phyloP scores from a whole-genome alignment of 2,113 vertebrate genomes.

The Orthonyx spaldingii region DNA sequence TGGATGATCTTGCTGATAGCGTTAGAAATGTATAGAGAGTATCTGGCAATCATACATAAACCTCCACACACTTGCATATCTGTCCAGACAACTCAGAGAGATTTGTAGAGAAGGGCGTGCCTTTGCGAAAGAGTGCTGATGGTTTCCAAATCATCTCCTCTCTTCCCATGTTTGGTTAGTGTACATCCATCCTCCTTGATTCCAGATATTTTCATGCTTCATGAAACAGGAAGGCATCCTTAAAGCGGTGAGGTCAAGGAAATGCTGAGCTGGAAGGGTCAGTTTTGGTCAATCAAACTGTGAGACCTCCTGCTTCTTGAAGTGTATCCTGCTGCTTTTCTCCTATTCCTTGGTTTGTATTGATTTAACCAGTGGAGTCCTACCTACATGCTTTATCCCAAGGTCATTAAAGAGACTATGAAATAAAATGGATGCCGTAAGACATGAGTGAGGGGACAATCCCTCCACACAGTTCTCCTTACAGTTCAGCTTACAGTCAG shows the following conservation, averaged over 20 bases:
- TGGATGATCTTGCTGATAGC: neutral
- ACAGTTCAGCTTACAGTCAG: neutral
- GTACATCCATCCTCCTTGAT: neutral
- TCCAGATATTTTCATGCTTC: neutral
- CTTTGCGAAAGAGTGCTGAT: neutral
- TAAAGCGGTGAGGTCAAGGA: neutral
- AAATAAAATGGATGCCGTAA: neutral
- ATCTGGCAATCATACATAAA: neutral
- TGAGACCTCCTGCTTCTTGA: neutral
- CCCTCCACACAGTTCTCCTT: neutral
- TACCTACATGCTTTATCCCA: neutral
- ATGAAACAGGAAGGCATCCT: neutral
- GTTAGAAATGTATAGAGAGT: neutral
- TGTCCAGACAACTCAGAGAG: neutral
- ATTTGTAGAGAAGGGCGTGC: neutral
- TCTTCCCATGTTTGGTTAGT: neutral
- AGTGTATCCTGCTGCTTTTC: neutral
- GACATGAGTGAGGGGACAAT: accelerated
- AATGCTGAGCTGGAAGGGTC: neutral
- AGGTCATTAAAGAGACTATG: neutral
- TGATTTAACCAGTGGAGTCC: neutral
- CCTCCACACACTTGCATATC: neutral
- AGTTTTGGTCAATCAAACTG: neutral
- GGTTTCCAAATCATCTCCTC: neutral
- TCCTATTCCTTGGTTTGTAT: neutral